Conservation (phyloP, 2,888 invertebrate species). For the Neoitamus cyanurus region DNA sequence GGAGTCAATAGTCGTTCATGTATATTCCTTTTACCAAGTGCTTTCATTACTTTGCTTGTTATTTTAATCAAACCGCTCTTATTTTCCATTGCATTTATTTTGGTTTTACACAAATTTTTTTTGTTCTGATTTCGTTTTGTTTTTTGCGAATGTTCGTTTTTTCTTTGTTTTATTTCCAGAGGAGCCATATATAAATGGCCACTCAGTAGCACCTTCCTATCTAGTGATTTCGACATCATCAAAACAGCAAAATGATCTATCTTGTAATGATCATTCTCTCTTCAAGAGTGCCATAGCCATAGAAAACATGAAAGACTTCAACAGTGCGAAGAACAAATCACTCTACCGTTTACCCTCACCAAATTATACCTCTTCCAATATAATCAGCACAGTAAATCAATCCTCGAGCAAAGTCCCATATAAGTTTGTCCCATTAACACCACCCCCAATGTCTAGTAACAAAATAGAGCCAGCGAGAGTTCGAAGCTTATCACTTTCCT, state of each 20-base stretch:
- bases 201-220: slow-evolving; percentile 55
- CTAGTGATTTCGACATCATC: slow-evolving; percentile 54
- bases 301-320: slow-evolving; percentile 54
- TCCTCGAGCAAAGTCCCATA: neutral
- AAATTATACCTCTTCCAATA: slow-evolving; percentile 5
- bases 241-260: slow-evolving; percentile 32
- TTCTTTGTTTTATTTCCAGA: slow-evolving; percentile 57
- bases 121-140: slow-evolving; percentile 44
- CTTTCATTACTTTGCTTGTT: neutral
- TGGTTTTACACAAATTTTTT: slow-evolving; percentile 44
- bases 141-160: slow-evolving; percentile 54
- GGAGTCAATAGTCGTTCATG: neutral
- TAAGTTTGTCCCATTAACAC: slow-evolving; percentile 60
- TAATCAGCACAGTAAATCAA: neutral
- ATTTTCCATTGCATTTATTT: neutral
- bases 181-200: slow-evolving; percentile 61
- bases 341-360: slow-evolving; percentile 34
- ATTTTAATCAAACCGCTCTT: neutral
- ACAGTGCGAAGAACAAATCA: slow-evolving; percentile 49
- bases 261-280: slow-evolving; percentile 20
- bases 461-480: slow-evolving; percentile 61
- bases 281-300: slow-evolving; percentile 52
- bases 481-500: slow-evolving; percentile 65
- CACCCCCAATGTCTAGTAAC: slow-evolving; percentile 64
- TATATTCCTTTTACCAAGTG: neutral